phyloP scores from a whole-genome alignment of 2,888 invertebrate genomes.

The Spodoptera exigua region DNA sequence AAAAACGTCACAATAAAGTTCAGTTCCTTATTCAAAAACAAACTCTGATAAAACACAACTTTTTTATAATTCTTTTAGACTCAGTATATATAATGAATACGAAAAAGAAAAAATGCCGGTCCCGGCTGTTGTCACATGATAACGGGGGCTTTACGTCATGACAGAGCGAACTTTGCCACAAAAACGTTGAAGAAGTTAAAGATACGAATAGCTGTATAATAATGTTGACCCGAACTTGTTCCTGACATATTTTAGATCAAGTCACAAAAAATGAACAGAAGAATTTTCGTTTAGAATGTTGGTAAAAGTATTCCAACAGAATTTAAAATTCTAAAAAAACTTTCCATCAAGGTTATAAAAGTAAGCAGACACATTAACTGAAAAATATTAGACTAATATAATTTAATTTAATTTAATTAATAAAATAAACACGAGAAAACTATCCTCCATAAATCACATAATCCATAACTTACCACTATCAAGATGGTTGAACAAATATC shows the following conservation, averaged over 20 bases:
- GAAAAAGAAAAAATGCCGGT: constrained; percentile 48
- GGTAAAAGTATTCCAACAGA: no score
- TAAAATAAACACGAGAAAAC: constrained; percentile 9
- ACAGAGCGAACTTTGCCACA: constrained; percentile 49
- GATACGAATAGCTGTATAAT: constrained; percentile 51
- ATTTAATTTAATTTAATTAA: no score
- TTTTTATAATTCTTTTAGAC: constrained; percentile 37
- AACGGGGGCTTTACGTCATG: constrained; percentile 51
- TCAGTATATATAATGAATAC: constrained; percentile 43
- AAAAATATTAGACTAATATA: no score
- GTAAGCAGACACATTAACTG: no score
- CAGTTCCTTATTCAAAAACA: constrained; percentile 10
- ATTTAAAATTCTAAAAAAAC: no score
- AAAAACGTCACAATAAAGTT: no score
- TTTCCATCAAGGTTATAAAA: no score
- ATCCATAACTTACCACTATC: constrained; percentile 23
- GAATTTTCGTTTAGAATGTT: constrained; percentile 20
- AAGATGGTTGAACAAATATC: constrained; percentile 18
- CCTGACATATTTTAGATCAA: constrained; percentile 33
- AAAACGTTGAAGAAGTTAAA: constrained; percentile 53
- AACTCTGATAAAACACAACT: constrained; percentile 6
- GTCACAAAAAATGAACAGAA: constrained; percentile 12
- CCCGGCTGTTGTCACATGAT: constrained; percentile 52
- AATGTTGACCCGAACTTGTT: constrained; percentile 51
- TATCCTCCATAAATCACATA: constrained; percentile 3